Percentiles rank a stretch among this genome's conserved stretches.
These are phyloP conservation scores for Chrysotoxum bicinctum DNA, from an alignment of 2,888 invertebrate genomes.

Conservation along the genomic window DNA sequence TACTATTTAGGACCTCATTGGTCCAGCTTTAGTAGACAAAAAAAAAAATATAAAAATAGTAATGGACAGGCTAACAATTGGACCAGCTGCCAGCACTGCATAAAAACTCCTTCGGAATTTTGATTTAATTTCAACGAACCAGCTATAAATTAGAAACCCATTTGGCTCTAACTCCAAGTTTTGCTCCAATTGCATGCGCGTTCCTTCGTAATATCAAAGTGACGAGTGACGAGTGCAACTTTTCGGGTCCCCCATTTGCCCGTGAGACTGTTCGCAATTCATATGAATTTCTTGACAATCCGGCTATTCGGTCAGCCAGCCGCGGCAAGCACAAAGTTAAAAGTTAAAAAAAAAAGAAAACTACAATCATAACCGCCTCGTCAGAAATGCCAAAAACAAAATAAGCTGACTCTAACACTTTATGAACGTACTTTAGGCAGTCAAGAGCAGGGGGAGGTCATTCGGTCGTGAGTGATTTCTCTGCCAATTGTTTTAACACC, in stretches of 20 bases:
- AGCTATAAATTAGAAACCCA: conserved; percentile 61
- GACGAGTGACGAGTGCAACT: neutral
- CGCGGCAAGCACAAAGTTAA: conserved; percentile 40
- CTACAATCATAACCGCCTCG: conserved; percentile 47
- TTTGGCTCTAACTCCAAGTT: conserved; percentile 10
- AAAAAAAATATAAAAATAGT: neutral
- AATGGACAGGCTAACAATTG: conserved; percentile 31
- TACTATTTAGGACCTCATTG: conserved; percentile 41
- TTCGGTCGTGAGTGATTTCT: conserved; percentile 59
- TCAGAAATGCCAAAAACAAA: conserved; percentile 2
- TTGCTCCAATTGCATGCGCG: conserved; percentile 47
- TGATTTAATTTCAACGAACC: conserved; percentile 65
- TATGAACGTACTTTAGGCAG: conserved; percentile 1
- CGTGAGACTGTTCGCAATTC: neutral
- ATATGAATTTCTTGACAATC: conserved; percentile 14
- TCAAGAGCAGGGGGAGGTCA: neutral
- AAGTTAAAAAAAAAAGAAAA: conserved; percentile 16
- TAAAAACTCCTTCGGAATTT: conserved; percentile 57
- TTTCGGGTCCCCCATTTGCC: conserved; percentile 2
- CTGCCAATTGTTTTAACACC: conserved; percentile 63
- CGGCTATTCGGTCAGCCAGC: neutral
- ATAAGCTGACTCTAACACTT: conserved; percentile 31
- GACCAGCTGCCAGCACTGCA: conserved; percentile 38
- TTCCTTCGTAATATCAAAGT: conserved; percentile 15
- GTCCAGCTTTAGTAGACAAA: conserved; percentile 13